Evolutionary conservation across 2,888 invertebrate genomes (phyloP).

Genomic region (Caenorhabditis sinica): DNA sequence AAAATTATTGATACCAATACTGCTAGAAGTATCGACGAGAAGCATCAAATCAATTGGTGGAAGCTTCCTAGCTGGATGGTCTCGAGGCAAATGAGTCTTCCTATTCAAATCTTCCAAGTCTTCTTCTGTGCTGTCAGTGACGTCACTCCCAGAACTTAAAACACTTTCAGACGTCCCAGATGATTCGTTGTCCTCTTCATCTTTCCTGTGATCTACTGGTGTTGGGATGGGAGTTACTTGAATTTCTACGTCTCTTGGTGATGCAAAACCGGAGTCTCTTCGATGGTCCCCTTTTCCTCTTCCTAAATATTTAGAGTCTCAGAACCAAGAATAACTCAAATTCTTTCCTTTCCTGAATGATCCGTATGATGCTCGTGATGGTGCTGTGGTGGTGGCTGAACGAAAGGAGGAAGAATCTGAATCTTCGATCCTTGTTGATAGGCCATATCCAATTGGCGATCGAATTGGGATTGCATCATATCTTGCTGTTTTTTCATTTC

Average conservation of each 20-base stretch:
- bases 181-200: slow-evolving; percentile 33
- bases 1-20: slow-evolving; percentile 79
- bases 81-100: slow-evolving; percentile 66
- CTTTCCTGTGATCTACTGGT: slow-evolving; percentile 7
- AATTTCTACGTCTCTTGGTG: slow-evolving; percentile 45
- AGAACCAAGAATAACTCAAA: neutral
- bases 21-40: slow-evolving; percentile 78
- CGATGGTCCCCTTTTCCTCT: slow-evolving; percentile 6
- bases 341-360: slow-evolving; percentile 58
- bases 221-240: slow-evolving; percentile 43
- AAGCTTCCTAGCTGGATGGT: slow-evolving; percentile 78
- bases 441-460: slow-evolving; percentile 59
- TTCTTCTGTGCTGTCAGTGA: slow-evolving; percentile 38
- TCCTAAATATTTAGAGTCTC: slow-evolving; percentile 12
- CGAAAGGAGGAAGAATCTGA: slow-evolving; percentile 41
- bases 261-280: slow-evolving; percentile 58
- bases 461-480: slow-evolving; percentile 64
- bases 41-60: slow-evolving; percentile 82
- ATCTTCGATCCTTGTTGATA: slow-evolving; percentile 62
- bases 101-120: slow-evolving; percentile 58
- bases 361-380: slow-evolving; percentile 44
- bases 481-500: slow-evolving; percentile 73
- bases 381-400: neutral
- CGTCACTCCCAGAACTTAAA: slow-evolving; percentile 37
- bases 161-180: slow-evolving; percentile 35